Base-by-base conservation (phyloP, 2,888 invertebrate genomes). In the Macroteleia sp. region DNA sequence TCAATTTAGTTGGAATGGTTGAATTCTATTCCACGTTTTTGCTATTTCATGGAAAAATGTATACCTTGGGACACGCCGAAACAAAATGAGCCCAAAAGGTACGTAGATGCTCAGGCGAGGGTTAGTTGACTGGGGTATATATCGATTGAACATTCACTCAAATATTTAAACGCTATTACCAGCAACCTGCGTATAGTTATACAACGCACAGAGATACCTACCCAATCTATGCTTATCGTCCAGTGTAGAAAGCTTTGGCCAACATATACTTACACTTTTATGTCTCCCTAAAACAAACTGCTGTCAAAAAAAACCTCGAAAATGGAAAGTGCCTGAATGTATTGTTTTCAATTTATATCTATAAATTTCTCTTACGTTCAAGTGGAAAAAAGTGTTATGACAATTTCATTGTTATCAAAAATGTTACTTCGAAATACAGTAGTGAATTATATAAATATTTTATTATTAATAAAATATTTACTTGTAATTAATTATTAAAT, bases 111-210 rank as follows among this genome's bases (percentile, higher is more conserved):
- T 62, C 41, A 50, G 30, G 36, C 17, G 61, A 67, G 74, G 66
- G 70, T 66, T 32, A 66, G 20, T 59, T 57, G 61, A 70, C 81
- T 81, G 80, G 82, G 84, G 85, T 81, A 82, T 80, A 84, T 89
- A 89, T 89, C 88, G 89, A 89, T 89, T 89, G 88, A 87, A 87
- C 88, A 87, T 87, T 86, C 86, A 82, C 84, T 89, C 85, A 89
- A 89, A 89, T 89, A 89, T 89, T 89, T 87, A 89, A 89, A 89
- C 86, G 88, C 88, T 89, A 89, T 89, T 88, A 89, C 88, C 80
- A 77, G 50, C 70, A 82, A 76, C 78, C 73, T 66, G 81, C 79
- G 81, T 86, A 84, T 82, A 84, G 83, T 85, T 85, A 77, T 81
- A 85, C 81, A 79, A 57, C 56, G 73, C 34, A 59, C 57, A 62